phyloP scores from a whole-genome alignment of 2,113 vertebrate genomes.

The Nycticorax nycticorax region DNA sequence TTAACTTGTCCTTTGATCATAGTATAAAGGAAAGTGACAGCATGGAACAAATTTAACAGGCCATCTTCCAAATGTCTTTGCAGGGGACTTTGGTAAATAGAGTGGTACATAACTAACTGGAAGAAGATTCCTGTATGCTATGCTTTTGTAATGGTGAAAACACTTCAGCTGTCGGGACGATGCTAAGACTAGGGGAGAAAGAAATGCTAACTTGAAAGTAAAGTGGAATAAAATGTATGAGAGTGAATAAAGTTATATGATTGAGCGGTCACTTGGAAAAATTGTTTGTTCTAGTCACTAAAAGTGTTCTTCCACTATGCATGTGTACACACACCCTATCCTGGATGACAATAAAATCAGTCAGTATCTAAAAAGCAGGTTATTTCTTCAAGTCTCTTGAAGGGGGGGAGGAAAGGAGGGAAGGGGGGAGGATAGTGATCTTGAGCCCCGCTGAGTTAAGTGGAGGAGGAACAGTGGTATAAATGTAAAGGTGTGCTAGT shows the following conservation, averaged over 20 bases:
- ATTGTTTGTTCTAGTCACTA: not conserved
- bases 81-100: not conserved
- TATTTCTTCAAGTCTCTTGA: not conserved
- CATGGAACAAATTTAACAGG: not conserved
- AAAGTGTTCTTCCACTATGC: not conserved
- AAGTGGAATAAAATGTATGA: not conserved
- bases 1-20: not conserved
- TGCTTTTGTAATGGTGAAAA: not conserved
- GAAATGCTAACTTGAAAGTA: not conserved
- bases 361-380: not conserved
- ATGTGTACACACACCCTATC: accelerated
- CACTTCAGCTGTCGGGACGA: not conserved
- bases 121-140: not conserved
- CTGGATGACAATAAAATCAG: not conserved
- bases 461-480: not conserved
- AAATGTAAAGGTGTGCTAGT: not conserved
- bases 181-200: not conserved
- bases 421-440: not conserved
- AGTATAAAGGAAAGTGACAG: not conserved
- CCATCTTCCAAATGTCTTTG: not conserved
- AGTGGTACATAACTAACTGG: not conserved
- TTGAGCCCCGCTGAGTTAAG: not conserved
- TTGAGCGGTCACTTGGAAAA: not conserved
- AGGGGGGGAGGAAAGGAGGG: not conserved
- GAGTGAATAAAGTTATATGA: not conserved